Evolutionary conservation across 2,797 vertebrate species (phyloP), one percentile per base, ranked within the genome.

Genomic region (Apogon hyalosoma): DNA sequence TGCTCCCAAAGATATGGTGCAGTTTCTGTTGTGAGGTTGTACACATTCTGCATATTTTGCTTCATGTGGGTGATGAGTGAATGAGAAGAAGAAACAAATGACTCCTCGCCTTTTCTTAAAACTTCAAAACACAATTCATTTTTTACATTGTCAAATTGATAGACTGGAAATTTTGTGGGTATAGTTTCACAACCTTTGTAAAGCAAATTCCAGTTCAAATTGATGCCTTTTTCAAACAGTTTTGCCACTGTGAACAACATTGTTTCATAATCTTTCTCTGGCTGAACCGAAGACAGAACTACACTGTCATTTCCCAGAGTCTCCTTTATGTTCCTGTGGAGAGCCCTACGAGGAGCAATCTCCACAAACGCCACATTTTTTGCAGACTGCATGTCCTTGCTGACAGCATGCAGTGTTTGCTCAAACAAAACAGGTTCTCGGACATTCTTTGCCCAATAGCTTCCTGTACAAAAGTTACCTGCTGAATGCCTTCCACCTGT

Each of bases 381-480:
- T n/a, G 54, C 57, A 4, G 75, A 15, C 0, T 53, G 59, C 6
- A 31, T 87, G 21, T 83, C 87, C 74, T 65, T 88, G 39, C 79
- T 70, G 43, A 63, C 85, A 62, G 77, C 86, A 62, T n/a, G 68
- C 62, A 97, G 80, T 4, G 95, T 90, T 80, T 88, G 76, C 48
- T 92, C 80, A 79, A 97, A 96, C 75, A 87, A 89, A 80, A 96
- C 96, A 3, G 96, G 92, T 42, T 95, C 87, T 45, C 94, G 66
- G 73, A 94, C 88, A 61, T 96, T 96, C 55, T 48, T 94, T 15
- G 90, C 93, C 96, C 94, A 96, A 75, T 97, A 97, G 43, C 67
- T 88, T 12, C 96, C 94, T 9, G 80, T 92, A 52, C 46, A 73
- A 79, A 95, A 96, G 77, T 96, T 95, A 9, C 73, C 87, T 52